Evolutionary conservation across 2,888 invertebrate genomes (phyloP).

Genomic region (Spialia ferax): DNA sequence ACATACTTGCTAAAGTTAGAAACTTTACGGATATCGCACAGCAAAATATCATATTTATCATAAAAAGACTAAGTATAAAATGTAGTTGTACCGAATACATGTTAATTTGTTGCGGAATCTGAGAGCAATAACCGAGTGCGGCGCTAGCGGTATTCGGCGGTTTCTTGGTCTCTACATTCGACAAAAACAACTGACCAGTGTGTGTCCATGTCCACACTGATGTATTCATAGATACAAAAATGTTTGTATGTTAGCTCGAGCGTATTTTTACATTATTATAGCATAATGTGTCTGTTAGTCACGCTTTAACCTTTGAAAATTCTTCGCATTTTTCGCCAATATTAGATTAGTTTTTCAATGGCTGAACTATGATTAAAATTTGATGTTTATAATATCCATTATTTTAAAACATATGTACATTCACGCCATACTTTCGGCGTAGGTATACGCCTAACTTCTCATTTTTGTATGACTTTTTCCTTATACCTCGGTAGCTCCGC

Average conservation of each 20-base stretch:
- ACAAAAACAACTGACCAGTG: constrained; percentile 74
- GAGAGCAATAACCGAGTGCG: constrained; percentile 84
- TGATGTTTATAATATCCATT: not conserved
- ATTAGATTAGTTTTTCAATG: constrained; percentile 14
- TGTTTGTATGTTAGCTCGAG: constrained; percentile 61
- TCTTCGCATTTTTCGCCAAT: constrained; percentile 20
- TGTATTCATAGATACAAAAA: constrained; percentile 56
- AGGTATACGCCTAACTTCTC: not conserved
- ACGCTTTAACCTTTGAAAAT: constrained; percentile 50
- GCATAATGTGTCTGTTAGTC: constrained; percentile 74
- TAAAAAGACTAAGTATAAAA: constrained; percentile 80
- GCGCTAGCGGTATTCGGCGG: constrained; percentile 84
- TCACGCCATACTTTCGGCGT: not conserved
- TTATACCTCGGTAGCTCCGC: constrained; percentile 3
- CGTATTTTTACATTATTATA: constrained; percentile 73
- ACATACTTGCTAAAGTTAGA: constrained; percentile 17
- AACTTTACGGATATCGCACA: constrained; percentile 29
- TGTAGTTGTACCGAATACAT: constrained; percentile 84
- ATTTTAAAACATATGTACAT: not conserved
- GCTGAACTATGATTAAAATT: no score
- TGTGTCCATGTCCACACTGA: constrained; percentile 57
- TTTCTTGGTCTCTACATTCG: constrained; percentile 80
- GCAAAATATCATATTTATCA: constrained; percentile 65
- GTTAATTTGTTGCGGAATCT: constrained; percentile 86
- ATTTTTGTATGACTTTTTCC: constrained; percentile 16